These are phyloP conservation scores for Galago senegalensis DNA, from an alignment of 2,797 vertebrate species.

Conservation along the genomic window DNA sequence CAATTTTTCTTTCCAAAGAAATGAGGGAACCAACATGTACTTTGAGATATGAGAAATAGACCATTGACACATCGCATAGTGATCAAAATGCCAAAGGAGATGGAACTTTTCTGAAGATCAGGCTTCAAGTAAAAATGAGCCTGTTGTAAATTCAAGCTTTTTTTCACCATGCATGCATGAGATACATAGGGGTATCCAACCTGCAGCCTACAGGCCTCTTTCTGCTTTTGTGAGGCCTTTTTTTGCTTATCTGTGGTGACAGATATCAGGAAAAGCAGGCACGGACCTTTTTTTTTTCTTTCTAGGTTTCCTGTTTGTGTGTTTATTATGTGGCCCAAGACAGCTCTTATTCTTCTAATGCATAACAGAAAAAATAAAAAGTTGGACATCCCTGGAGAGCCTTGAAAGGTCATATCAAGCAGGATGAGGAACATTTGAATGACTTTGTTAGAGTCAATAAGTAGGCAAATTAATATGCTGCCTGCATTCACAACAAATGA, in stretches of 20 bases:
- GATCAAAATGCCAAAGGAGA: constrained; percentile 11
- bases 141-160: background rate
- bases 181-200: no score
- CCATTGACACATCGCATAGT: background rate
- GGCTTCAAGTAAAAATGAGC: constrained; percentile 28
- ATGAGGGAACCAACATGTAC: background rate
- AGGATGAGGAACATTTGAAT: constrained; percentile 23
- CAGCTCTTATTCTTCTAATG: no score
- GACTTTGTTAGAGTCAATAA: background rate
- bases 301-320: no score
- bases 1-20: constrained; percentile 44
- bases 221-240: no score
- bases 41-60: background rate
- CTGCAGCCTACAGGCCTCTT: no score
- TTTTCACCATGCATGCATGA: background rate
- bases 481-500: constrained; percentile 5
- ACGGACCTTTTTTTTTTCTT: no score
- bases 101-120: constrained; percentile 9
- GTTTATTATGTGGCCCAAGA: no score
- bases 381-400: background rate
- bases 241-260: no score
- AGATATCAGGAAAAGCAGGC: no score
- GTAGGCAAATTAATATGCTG: background rate
- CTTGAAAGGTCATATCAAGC: background rate
- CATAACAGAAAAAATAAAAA: no score